Conservation (phyloP, 2,113 vertebrate genomes). For the Atrichornis clamosus region DNA sequence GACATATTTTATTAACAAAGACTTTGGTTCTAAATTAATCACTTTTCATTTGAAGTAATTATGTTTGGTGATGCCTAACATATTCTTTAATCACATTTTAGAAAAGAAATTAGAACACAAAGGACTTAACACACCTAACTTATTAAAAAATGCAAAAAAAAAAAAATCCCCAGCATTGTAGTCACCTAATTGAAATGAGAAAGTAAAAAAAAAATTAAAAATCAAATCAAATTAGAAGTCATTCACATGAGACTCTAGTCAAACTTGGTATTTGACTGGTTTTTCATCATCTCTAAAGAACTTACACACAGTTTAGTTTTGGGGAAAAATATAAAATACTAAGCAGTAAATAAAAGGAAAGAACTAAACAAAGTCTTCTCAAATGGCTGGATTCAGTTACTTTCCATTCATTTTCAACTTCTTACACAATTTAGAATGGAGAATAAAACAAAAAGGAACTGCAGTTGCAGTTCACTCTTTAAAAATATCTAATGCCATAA, state of each 20-base stretch:
- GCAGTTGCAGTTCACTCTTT: background rate
- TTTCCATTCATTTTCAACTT: background rate
- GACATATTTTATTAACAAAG: background rate
- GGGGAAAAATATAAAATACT: background rate
- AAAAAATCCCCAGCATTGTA: accelerated
- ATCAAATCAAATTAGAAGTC: background rate
- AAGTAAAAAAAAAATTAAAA: background rate
- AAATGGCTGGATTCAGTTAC: background rate
- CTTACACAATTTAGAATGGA: background rate
- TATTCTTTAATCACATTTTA: background rate
- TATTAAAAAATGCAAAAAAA: background rate
- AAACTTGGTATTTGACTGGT: background rate
- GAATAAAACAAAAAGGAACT: background rate
- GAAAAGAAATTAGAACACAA: background rate
- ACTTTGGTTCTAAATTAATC: background rate
- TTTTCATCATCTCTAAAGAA: background rate
- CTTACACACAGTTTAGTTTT: background rate
- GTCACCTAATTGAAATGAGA: background rate
- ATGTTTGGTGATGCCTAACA: background rate
- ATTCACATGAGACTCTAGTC: background rate
- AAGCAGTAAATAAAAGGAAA: background rate
- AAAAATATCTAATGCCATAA: background rate
- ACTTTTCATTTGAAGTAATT: background rate
- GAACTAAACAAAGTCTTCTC: background rate
- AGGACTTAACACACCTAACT: background rate